Conservation (phyloP, 2,888 invertebrate species). For the Diaperis boleti region DNA sequence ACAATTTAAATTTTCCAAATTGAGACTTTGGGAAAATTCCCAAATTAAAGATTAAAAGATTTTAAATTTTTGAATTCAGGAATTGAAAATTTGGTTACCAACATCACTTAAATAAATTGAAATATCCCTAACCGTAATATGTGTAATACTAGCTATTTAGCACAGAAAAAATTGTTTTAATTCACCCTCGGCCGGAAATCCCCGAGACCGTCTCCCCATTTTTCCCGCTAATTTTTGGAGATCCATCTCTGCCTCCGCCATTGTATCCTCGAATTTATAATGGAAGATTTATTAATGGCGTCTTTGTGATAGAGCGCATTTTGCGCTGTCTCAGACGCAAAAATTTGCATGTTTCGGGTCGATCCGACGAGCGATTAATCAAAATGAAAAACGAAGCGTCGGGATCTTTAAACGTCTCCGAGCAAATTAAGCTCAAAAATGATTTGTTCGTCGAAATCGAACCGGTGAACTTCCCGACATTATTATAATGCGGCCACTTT, state of each 20-base stretch:
- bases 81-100: too few species aligned
- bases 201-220: too few species aligned
- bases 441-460: background rate
- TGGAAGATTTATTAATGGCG: constrained; percentile 18
- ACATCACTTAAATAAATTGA: too few species aligned
- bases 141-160: too few species aligned
- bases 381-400: constrained; percentile 19
- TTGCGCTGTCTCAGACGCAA: constrained; percentile 13
- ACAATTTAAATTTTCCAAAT: too few species aligned
- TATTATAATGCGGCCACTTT: constrained; percentile 11
- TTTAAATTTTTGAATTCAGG: too few species aligned
- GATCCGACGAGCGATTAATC: constrained; percentile 17
- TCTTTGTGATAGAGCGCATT: constrained; percentile 12
- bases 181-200: too few species aligned
- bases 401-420: background rate
- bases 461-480: constrained; percentile 2
- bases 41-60: too few species aligned
- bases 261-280: background rate
- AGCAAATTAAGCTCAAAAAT: background rate
- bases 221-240: background rate
- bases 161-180: too few species aligned
- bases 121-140: too few species aligned
- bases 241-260: background rate
- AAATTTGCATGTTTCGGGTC: constrained; percentile 21
- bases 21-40: too few species aligned